Evolutionary conservation across 2,888 invertebrate genomes (phyloP).

Genomic region (Drosophila diplacantha): DNA sequence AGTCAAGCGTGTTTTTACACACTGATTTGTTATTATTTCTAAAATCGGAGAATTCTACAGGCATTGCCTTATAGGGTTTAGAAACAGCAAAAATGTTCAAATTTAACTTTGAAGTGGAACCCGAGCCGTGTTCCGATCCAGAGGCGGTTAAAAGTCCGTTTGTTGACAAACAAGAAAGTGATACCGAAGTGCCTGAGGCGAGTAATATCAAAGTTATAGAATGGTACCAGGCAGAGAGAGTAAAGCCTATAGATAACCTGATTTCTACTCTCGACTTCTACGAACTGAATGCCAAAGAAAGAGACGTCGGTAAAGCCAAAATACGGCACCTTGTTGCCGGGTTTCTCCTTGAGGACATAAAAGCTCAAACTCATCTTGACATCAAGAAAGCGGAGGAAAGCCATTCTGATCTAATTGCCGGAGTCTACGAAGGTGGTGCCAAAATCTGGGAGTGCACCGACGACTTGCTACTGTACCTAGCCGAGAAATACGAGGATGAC

Average conservation of each 20-base stretch:
- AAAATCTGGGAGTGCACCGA: slow-evolving; percentile 97
- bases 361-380: slow-evolving; percentile 65
- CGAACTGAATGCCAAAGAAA: slow-evolving; percentile 65
- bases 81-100: slow-evolving; percentile 64
- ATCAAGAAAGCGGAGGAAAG: slow-evolving; percentile 79
- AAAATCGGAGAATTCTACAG: not conserved
- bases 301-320: slow-evolving; percentile 47
- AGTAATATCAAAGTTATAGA: slow-evolving; percentile 15
- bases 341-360: slow-evolving; percentile 67
- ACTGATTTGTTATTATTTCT: not conserved
- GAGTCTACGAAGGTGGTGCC: slow-evolving; percentile 92
- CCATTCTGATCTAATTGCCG: slow-evolving; percentile 86
- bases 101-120: slow-evolving; percentile 73
- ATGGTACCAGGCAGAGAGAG: slow-evolving; percentile 70
- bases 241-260: slow-evolving; percentile 46
- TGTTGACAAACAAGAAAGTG: not conserved
- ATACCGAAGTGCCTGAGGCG: not conserved
- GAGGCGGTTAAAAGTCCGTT: slow-evolving; percentile 32
- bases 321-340: slow-evolving; percentile 68
- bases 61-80: no score
- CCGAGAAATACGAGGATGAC: slow-evolving; percentile 78
- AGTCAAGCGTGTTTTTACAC: slow-evolving; percentile 12
- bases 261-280: slow-evolving; percentile 67
- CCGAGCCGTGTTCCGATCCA: slow-evolving; percentile 21
- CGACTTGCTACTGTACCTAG: slow-evolving; percentile 86